Conservation (phyloP, 2,113 vertebrate genomes). For the Tragulus kanchil region DNA sequence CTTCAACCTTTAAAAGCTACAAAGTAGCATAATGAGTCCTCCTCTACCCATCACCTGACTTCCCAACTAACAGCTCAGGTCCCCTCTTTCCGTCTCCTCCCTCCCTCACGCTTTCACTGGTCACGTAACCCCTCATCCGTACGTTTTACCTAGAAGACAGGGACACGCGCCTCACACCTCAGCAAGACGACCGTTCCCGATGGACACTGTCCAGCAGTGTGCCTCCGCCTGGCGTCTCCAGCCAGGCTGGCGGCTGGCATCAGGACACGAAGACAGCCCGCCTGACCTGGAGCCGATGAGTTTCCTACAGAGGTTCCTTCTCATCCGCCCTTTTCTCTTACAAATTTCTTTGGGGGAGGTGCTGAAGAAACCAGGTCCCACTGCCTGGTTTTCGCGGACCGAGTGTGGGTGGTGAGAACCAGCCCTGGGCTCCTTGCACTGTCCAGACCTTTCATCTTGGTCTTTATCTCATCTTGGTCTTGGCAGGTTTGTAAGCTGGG, state of each 20-base stretch:
- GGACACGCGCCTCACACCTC: neutral
- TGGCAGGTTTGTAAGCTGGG: neutral
- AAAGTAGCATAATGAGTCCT: fast-evolving
- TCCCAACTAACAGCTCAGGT: fast-evolving
- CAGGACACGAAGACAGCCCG: fast-evolving
- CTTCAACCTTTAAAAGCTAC: neutral
- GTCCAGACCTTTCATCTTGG: neutral
- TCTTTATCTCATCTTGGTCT: neutral
- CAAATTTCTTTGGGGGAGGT: neutral
- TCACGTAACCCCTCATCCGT: neutral
- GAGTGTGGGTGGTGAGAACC: neutral
- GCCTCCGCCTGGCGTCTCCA: neutral
- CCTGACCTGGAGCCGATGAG: fast-evolving
- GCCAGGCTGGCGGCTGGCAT: neutral
- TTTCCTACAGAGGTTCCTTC: neutral
- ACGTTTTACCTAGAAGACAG: neutral
- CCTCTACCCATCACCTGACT: too few relatives aligned
- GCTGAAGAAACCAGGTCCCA: neutral
- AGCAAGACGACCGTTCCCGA: neutral
- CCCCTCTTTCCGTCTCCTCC: neutral
- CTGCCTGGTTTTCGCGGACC: neutral
- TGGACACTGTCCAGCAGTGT: fast-evolving
- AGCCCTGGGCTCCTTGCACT: neutral
- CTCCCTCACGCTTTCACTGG: neutral
- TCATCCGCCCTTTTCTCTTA: fast-evolving